phyloP scores from a whole-genome alignment of 1,140 invertebrate genomes.

The Probaryconus sp. region DNA sequence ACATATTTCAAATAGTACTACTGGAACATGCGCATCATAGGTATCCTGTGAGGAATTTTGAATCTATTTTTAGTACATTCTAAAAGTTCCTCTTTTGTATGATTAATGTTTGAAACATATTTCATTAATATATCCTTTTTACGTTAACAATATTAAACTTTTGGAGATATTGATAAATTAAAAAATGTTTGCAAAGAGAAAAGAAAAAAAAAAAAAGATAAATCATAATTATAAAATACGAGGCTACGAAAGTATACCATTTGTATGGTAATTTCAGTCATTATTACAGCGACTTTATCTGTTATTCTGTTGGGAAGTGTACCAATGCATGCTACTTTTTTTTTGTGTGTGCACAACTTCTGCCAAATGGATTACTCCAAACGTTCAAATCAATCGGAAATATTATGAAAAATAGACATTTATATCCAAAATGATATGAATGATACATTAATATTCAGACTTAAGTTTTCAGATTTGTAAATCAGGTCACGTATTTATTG shows the following conservation, averaged over 20 bases:
- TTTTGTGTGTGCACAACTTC: no score
- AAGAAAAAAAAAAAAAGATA: not conserved
- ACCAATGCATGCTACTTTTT: no score
- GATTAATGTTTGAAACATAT: constrained; percentile 23
- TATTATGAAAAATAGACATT: no score
- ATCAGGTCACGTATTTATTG: not conserved
- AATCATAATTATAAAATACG: not conserved
- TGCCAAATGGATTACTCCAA: no score
- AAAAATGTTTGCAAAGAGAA: not conserved
- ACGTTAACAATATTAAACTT: not conserved
- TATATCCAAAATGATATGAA: no score
- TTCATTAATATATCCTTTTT: constrained; percentile 9
- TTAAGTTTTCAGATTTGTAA: not conserved
- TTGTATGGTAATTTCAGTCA: constrained; percentile 37
- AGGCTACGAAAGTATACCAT: constrained; percentile 6
- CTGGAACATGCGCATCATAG: constrained; percentile 18
- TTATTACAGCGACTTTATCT: constrained; percentile 2
- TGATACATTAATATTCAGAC: not conserved
- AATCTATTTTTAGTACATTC: constrained; percentile 30
- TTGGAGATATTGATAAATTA: not conserved
- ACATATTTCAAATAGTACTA: constrained; percentile 38
- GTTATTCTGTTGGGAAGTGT: no score
- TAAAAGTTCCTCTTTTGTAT: constrained; percentile 3
- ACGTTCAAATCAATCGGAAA: no score
- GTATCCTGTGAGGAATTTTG: constrained; percentile 8